These are phyloP conservation scores for Penaeus monodon DNA, from an alignment of 2,888 invertebrate species.

Conservation along the genomic window DNA sequence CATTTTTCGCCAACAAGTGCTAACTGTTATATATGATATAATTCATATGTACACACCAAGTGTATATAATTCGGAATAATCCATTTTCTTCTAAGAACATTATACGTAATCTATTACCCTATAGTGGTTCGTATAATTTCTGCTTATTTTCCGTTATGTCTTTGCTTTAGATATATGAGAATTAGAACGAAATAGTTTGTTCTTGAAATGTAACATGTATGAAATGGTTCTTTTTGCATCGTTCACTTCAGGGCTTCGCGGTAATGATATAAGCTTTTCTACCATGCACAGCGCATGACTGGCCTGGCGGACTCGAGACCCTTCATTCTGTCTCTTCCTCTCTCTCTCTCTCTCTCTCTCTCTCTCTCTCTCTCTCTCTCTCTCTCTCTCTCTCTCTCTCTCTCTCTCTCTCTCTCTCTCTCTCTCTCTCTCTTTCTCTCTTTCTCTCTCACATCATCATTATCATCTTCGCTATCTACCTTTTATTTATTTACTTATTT, in stretches of 20 bases:
- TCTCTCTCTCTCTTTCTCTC: conserved; percentile 14
- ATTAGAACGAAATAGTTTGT: too few species aligned
- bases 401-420: conserved; percentile 3
- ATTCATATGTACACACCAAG: too few species aligned
- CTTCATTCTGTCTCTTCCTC: background rate
- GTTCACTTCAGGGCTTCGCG: background rate
- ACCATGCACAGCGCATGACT: background rate
- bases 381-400: conserved; percentile 11
- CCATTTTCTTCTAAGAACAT: too few species aligned
- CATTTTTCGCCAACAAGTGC: too few species aligned
- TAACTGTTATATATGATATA: too few species aligned
- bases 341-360: conserved; percentile 1
- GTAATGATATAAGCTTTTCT: background rate
- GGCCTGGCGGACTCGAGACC: background rate
- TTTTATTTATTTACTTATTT: background rate
- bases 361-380: background rate
- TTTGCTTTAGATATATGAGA: too few species aligned
- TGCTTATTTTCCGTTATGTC: too few species aligned
- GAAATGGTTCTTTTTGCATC: background rate
- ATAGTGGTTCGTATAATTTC: too few species aligned
- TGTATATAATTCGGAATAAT: too few species aligned
- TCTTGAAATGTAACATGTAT: too few species aligned
- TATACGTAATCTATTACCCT: too few species aligned
- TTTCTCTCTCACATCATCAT: background rate
- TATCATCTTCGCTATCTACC: background rate